Percentiles rank a stretch among this genome's conserved stretches.
Evolutionary conservation across 2,888 invertebrate genomes (phyloP).

Genomic region (Seira musarum): DNA sequence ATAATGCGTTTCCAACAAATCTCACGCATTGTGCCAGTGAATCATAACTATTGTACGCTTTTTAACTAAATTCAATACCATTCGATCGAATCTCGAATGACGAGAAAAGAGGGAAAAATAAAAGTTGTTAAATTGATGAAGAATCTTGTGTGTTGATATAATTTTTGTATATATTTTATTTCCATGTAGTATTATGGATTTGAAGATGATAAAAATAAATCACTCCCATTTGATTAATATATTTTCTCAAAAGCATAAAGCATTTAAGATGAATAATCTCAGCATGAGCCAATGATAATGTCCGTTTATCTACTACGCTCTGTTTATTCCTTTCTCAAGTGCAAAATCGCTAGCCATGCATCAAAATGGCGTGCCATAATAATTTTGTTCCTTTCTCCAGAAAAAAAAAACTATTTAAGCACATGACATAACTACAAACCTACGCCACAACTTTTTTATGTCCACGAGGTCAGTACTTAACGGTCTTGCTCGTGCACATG

Average conservation of each 20-base stretch:
- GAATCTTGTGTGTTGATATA: too few relatives aligned
- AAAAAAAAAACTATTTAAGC: background rate
- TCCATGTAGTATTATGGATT: too few relatives aligned
- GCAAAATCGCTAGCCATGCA: slow-evolving; percentile 47
- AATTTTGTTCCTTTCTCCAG: background rate
- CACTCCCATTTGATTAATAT: background rate
- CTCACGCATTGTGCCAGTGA: too few relatives aligned
- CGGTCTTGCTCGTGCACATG: background rate
- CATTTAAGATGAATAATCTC: slow-evolving; percentile 21
- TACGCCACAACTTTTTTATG: background rate
- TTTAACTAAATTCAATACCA: too few relatives aligned
- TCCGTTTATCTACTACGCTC: slow-evolving; percentile 45
- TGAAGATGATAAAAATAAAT: background rate
- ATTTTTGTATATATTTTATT: too few relatives aligned
- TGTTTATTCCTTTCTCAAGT: slow-evolving; percentile 46
- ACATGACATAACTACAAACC: background rate
- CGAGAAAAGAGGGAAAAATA: too few relatives aligned
- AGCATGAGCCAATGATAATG: slow-evolving; percentile 30
- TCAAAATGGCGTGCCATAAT: slow-evolving; percentile 20
- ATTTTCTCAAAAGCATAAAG: slow-evolving; percentile 6
- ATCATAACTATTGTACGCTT: too few relatives aligned
- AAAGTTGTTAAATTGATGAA: too few relatives aligned
- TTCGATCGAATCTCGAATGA: too few relatives aligned
- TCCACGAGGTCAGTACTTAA: slow-evolving; percentile 1
- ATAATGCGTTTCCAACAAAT: too few relatives aligned